Evolutionary conservation across 2,113 vertebrate species (phyloP).

Genomic region (Cervus canadensis): DNA sequence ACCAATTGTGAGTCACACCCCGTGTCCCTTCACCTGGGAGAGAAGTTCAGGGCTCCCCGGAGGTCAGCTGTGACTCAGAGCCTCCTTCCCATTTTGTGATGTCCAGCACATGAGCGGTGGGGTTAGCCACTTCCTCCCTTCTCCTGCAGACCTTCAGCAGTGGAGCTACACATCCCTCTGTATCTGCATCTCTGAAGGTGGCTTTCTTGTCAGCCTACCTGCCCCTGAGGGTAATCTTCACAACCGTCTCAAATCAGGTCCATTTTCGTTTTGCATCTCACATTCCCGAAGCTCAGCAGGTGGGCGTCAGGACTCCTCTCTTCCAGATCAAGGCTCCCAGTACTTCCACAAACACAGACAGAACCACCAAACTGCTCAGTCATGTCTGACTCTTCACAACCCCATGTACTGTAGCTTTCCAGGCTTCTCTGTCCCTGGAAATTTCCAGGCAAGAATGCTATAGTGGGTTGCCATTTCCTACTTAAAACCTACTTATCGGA

Average conservation of each 20-base stretch:
- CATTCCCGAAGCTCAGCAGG: too few species aligned
- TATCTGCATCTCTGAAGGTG: background rate
- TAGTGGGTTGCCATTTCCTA: background rate
- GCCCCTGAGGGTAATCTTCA: background rate
- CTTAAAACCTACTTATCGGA: background rate
- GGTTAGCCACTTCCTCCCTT: background rate
- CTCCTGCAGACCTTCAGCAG: background rate
- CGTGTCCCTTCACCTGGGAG: background rate
- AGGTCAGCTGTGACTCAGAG: background rate
- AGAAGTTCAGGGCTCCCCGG: background rate
- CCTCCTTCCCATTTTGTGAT: too few species aligned
- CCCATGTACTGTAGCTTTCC: background rate
- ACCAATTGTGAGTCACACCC: accelerated
- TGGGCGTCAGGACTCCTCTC: background rate
- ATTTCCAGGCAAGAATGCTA: background rate
- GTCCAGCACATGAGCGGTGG: background rate
- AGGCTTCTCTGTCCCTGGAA: background rate
- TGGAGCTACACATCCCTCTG: background rate
- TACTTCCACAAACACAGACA: background rate
- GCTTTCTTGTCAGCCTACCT: background rate
- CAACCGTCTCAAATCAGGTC: background rate
- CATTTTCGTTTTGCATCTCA: background rate
- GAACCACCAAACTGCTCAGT: background rate
- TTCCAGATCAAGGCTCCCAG: background rate
- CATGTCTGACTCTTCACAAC: background rate